Evolutionary conservation across 2,888 invertebrate species (phyloP), one percentile per base, ranked within the genome.

Genomic region (Amphipyra berbera): DNA sequence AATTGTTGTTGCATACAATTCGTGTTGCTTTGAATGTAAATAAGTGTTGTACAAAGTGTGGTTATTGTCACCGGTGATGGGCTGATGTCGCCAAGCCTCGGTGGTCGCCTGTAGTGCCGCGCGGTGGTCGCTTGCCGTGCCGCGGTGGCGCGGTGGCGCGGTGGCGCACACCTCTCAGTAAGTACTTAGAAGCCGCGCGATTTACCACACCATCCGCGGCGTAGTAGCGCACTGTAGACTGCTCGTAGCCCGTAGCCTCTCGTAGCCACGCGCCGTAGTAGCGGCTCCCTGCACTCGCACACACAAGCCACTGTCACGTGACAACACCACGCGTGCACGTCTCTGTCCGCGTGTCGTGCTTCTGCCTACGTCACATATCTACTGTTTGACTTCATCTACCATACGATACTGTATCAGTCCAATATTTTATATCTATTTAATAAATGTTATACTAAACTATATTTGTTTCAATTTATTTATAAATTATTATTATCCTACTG

Each of bases 181-280:
- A 10, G 33, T 44, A 35, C 21, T 44, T 35, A 44, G 30, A 44
- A 30, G 21, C 44, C 45, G 40, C 27, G 35, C 21, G 65, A 33
- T 45, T 50, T 21, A 37, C 8, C 40, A 1, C 56, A 30, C 52
- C 59, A 42, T 49, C 38, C 42, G 50, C 54, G 27, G 63, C 47
- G 37, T 40, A 44, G 40, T 40, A 56, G 30, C 48, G 48, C 68
- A 33, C 41, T 45, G 35, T 45, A 66, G 65, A 33, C 33, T 10
- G 41, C 46, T 21, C 37, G 58, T 46, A 62, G 44, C 52, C 13
- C 69, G 54, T 54, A 58, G 56, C 45, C 41, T 50, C 64, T 54
- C 74, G 72, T 73, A 64, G 65, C 54, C 55, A 37, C 56, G 47
- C 61, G 56, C 53, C 62, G 59, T 63, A 61, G 74, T 58, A 57